Evolutionary conservation across 2,113 vertebrate genomes (phyloP).

Genomic region (Silurus asotus): DNA sequence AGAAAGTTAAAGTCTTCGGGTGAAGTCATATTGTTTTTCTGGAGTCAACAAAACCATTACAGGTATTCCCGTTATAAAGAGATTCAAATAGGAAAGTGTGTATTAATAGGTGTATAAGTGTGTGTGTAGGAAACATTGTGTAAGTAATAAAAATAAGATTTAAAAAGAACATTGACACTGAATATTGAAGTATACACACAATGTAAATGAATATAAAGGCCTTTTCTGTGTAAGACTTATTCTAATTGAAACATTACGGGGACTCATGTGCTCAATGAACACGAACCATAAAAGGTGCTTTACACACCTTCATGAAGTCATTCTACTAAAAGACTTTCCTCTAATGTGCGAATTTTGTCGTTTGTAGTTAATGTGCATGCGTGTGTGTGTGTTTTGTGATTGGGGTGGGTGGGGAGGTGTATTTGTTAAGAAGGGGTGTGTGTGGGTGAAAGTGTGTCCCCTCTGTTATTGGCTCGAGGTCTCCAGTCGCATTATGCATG

Average conservation of each 20-base stretch:
- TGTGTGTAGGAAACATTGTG: too few species aligned
- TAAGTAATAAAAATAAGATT: too few species aligned
- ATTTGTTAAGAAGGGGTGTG: constrained; percentile 50
- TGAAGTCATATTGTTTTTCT: too few species aligned
- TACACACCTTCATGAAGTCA: constrained; percentile 2
- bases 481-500: constrained; percentile 77
- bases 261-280: neutral
- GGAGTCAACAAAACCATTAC: too few species aligned
- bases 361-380: constrained; percentile 21
- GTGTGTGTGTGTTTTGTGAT: neutral
- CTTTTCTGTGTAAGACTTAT: too few species aligned
- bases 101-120: too few species aligned
- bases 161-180: too few species aligned
- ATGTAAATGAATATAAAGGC: too few species aligned
- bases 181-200: too few species aligned
- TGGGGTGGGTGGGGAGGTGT: neutral
- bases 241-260: too few species aligned
- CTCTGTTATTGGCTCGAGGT: constrained; percentile 76
- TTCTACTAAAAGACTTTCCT: constrained; percentile 46
- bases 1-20: neutral
- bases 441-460: constrained; percentile 68
- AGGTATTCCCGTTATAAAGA: too few species aligned
- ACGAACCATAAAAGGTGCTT: neutral
- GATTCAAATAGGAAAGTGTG: too few species aligned
- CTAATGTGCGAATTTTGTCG: constrained; percentile 11